phyloP scores from a whole-genome alignment of 2,113 vertebrate genomes.

The Calonectris borealis region DNA sequence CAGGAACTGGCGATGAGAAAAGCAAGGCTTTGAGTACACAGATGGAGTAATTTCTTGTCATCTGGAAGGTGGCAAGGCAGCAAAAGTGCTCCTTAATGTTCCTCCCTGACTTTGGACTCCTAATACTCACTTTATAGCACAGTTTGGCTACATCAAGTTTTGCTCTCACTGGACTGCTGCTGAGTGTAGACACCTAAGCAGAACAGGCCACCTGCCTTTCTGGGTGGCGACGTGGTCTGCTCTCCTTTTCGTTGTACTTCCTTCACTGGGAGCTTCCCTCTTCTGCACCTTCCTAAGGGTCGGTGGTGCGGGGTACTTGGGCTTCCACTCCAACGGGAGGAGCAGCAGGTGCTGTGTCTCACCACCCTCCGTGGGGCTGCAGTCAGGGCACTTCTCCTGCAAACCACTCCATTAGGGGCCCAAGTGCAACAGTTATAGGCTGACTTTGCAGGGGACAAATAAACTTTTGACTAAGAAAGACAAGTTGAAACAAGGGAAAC shows the following conservation, averaged over 20 bases:
- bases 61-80: neutral
- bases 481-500: neutral
- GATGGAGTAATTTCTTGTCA: neutral
- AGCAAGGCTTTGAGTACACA: neutral
- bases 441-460: neutral
- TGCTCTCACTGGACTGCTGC: neutral
- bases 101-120: neutral
- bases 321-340: neutral
- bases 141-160: neutral
- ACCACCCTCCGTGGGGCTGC: fast-evolving
- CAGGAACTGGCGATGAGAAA: neutral
- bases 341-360: neutral
- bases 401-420: neutral
- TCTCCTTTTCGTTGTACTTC: neutral
- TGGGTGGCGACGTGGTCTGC: neutral
- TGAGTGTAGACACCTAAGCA: neutral
- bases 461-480: neutral
- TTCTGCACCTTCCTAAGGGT: neutral
- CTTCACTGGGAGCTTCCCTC: neutral
- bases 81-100: neutral
- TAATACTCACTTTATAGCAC: neutral
- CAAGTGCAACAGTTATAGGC: neutral
- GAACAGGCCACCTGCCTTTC: neutral
- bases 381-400: neutral
- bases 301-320: neutral